Percentiles rank a stretch among this genome's conserved stretches.
These are phyloP conservation scores for Orthonyx spaldingii DNA, from an alignment of 2,113 vertebrate species.

Conservation along the genomic window DNA sequence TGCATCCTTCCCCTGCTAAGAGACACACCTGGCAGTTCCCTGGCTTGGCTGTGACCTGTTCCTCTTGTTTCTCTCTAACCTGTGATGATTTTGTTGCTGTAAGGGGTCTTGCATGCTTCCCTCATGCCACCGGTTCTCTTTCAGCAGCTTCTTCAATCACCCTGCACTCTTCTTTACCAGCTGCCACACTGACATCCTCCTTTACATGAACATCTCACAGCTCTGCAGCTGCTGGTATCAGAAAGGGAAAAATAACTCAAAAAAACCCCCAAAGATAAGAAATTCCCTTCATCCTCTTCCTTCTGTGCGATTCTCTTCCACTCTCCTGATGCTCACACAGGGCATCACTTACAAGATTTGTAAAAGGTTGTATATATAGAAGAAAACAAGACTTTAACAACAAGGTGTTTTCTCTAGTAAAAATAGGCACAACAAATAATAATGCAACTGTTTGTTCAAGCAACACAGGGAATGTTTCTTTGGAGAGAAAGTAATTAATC, in stretches of 20 bases:
- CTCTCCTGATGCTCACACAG: neutral
- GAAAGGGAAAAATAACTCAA: neutral
- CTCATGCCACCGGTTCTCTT: neutral
- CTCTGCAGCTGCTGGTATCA: neutral
- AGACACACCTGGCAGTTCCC: neutral
- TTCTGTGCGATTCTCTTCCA: neutral
- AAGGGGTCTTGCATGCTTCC: neutral
- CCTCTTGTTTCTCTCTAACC: neutral
- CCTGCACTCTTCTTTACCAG: neutral
- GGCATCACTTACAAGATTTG: neutral
- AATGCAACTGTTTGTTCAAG: neutral
- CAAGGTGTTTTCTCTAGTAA: rapidly evolving
- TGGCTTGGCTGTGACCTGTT: neutral
- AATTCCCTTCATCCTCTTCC: neutral
- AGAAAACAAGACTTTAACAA: neutral
- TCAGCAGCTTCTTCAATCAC: neutral
- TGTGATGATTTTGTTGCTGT: neutral
- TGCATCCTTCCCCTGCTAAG: neutral
- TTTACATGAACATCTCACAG: neutral
- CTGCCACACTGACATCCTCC: neutral
- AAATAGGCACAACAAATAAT: neutral
- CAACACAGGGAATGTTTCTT: neutral
- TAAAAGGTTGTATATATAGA: neutral
- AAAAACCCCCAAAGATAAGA: rapidly evolving
- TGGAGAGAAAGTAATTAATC: neutral